Evolutionary conservation across 1,140 invertebrate genomes (phyloP).

Genomic region (Drosophila rhopaloa): DNA sequence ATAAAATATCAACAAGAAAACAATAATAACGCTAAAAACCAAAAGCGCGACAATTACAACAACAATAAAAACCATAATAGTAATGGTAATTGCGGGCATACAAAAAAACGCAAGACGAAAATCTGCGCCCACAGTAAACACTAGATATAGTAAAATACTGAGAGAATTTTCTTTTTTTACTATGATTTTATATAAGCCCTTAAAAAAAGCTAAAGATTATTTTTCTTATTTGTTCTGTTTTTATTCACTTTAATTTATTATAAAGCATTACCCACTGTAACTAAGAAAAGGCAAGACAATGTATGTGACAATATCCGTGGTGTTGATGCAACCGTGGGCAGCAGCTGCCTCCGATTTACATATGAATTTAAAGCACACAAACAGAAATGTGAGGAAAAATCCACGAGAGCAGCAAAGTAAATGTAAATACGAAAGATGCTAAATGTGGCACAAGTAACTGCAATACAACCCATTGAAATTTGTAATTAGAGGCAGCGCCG

Average conservation of each 20-base stretch:
- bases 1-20: constrained; percentile 12
- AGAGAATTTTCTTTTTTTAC: too few relatives aligned
- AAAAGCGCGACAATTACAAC: constrained; percentile 39
- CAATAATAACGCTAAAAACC: constrained; percentile 10
- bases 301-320: constrained; percentile 24
- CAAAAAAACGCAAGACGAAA: constrained; percentile 15
- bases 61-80: constrained; percentile 11
- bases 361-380: constrained; percentile 27
- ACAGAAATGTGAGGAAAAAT: constrained; percentile 34
- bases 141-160: too few relatives aligned
- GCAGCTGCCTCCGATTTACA: constrained; percentile 44
- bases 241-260: too few relatives aligned
- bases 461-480: constrained; percentile 33
- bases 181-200: too few relatives aligned
- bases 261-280: constrained; percentile 13
- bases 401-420: constrained; percentile 32
- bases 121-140: constrained; percentile 10
- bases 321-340: constrained; percentile 52
- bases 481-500: constrained; percentile 70
- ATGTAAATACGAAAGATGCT: constrained; percentile 63
- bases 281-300: not conserved
- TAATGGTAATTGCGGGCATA: constrained; percentile 24
- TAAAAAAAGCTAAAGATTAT: too few relatives aligned
- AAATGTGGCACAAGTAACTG: constrained; percentile 79
- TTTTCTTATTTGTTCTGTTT: too few relatives aligned